A percentile compares a stretch with the other conserved stretches of the same genome.
These are phyloP conservation scores for Nemapogon koenigi DNA, from an alignment of 2,888 invertebrate genomes.

Conservation along the genomic window DNA sequence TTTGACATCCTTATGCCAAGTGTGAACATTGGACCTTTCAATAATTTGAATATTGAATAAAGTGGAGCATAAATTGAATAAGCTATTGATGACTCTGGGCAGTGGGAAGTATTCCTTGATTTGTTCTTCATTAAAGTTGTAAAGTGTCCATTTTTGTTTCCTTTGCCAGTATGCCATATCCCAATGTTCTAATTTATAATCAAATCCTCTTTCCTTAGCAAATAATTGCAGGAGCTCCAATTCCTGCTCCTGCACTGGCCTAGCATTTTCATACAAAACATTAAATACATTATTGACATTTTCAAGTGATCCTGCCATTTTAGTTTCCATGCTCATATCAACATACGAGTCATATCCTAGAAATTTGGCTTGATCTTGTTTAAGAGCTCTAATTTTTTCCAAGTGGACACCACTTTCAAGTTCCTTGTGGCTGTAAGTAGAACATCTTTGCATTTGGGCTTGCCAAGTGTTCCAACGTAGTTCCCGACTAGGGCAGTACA, in stretches of 20 bases:
- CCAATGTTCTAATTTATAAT: slow-evolving; percentile 74
- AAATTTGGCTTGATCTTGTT: slow-evolving; percentile 74
- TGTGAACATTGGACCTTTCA: slow-evolving; percentile 68
- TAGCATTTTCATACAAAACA: slow-evolving; percentile 70
- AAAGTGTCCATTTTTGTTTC: slow-evolving; percentile 72
- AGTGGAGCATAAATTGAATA: slow-evolving; percentile 77
- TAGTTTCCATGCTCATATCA: slow-evolving; percentile 92
- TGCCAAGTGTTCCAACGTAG: slow-evolving; percentile 87
- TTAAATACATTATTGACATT: slow-evolving; percentile 76
- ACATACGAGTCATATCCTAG: slow-evolving; percentile 82
- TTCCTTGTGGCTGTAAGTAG: slow-evolving; percentile 67
- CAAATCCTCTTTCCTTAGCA: slow-evolving; percentile 75
- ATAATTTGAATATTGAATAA: slow-evolving; percentile 81
- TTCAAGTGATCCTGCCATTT: slow-evolving; percentile 84
- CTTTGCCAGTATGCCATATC: slow-evolving; percentile 90
- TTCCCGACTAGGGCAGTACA: slow-evolving; percentile 81
- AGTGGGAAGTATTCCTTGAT: slow-evolving; percentile 85
- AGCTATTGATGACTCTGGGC: slow-evolving; percentile 76
- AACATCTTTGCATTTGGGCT: slow-evolving; percentile 75
- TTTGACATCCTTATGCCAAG: slow-evolving; percentile 88
- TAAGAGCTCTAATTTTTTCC: slow-evolving; percentile 76
- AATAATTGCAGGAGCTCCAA: slow-evolving; percentile 74
- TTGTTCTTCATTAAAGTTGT: slow-evolving; percentile 73
- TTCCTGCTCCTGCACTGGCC: slow-evolving; percentile 79
- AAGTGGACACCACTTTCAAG: slow-evolving; percentile 75